Conservation (phyloP, 2,797 vertebrate species). For the Schizopygopsis pylzovi region DNA sequence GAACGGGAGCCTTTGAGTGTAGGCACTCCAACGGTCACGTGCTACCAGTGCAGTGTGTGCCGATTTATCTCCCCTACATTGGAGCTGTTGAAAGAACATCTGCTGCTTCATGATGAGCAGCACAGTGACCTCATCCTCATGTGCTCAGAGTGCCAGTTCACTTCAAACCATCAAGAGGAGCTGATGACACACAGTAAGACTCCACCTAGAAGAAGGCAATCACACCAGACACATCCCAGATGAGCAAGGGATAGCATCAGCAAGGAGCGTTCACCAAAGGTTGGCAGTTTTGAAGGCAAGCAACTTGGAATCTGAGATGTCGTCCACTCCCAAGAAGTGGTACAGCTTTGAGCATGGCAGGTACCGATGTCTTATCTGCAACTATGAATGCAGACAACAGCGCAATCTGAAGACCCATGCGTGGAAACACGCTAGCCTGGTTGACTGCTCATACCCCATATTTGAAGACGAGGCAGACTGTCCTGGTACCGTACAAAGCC, state of each 20-base stretch:
- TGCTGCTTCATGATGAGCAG: conserved; percentile 88
- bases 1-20: conserved; percentile 46
- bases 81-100: conserved; percentile 85
- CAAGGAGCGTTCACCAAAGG: conserved; percentile 11
- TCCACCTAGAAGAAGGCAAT: conserved; percentile 76
- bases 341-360: conserved; percentile 92
- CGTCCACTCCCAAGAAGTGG: conserved; percentile 83
- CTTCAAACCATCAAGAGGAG: conserved; percentile 87
- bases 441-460: conserved; percentile 95
- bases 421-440: conserved; percentile 96
- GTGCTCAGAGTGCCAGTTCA: conserved; percentile 85
- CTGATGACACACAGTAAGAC: conserved; percentile 89
- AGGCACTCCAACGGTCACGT: conserved; percentile 81
- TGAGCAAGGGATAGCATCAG: conserved; percentile 44
- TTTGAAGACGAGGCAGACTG: conserved; percentile 88
- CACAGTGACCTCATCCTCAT: conserved; percentile 81
- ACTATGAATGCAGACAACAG: conserved; percentile 95
- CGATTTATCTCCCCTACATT: conserved; percentile 88
- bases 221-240: conserved; percentile 59
- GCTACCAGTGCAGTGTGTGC: conserved; percentile 95
- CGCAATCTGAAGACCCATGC: conserved; percentile 96
- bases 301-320: conserved; percentile 38
- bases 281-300: conserved; percentile 50
- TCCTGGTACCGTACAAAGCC: conserved; percentile 65
- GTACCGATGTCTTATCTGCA: conserved; percentile 96